Evolutionary conservation across 2,113 vertebrate species (phyloP).

Genomic region (Trichechus manatus): DNA sequence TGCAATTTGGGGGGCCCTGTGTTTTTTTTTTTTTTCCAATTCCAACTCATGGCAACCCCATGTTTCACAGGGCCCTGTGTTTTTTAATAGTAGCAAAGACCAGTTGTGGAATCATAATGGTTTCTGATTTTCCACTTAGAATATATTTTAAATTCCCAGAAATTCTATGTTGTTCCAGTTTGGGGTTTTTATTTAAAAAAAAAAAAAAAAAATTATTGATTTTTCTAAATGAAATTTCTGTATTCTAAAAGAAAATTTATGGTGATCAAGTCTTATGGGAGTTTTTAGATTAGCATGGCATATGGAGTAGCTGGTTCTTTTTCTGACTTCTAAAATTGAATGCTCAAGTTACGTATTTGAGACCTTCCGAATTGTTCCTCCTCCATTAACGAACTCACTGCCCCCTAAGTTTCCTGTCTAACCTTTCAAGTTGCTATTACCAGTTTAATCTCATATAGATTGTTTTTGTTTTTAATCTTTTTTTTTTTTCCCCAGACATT

Average conservation of each 20-base stretch:
- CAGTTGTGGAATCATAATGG: slow-evolving; percentile 38
- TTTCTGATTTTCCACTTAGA: slow-evolving; percentile 58
- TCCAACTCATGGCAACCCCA: too few relatives aligned
- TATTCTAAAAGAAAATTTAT: slow-evolving; percentile 56
- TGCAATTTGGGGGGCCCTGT: background rate
- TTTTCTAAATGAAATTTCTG: slow-evolving; percentile 25
- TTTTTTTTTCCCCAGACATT: background rate
- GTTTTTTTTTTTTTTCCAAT: too few relatives aligned
- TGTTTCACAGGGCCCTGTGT: background rate
- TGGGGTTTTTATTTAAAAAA: background rate
- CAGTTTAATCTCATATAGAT: too few relatives aligned
- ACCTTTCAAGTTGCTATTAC: too few relatives aligned
- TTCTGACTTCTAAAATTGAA: too few relatives aligned
- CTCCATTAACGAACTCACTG: too few relatives aligned
- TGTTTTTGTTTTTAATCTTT: background rate
- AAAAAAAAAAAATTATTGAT: background rate
- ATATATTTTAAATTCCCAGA: slow-evolving; percentile 59
- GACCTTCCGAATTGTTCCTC: too few relatives aligned
- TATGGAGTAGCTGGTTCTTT: background rate
- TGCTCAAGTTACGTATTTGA: too few relatives aligned
- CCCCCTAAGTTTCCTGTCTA: too few relatives aligned
- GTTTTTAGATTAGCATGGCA: slow-evolving; percentile 12
- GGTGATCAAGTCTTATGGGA: background rate
- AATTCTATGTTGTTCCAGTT: slow-evolving; percentile 31
- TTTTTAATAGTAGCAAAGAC: slow-evolving; percentile 60